Conservation (phyloP, 2,888 invertebrate species). For the Cryptophagus acutangulus region DNA sequence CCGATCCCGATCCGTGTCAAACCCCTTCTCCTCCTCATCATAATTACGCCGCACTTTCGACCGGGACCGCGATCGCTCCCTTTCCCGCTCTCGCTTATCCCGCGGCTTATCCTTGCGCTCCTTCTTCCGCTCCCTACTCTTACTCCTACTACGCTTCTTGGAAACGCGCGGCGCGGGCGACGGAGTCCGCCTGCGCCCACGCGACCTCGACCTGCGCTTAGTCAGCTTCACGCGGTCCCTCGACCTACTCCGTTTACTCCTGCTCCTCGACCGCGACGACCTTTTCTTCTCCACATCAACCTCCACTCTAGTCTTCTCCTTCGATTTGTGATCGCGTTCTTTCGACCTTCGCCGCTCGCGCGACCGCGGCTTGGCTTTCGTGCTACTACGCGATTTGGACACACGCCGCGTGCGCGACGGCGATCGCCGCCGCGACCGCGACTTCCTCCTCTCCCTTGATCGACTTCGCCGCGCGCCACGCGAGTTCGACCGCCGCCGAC, state of each 20-base stretch:
- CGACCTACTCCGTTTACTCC: slow-evolving; percentile 16
- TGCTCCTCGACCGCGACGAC: slow-evolving; percentile 21
- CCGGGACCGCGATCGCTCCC: slow-evolving; percentile 34
- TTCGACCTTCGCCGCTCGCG: slow-evolving; percentile 12
- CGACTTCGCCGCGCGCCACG: slow-evolving; percentile 52
- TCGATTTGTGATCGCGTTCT: slow-evolving; percentile 23
- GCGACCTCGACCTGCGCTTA: slow-evolving; percentile 28
- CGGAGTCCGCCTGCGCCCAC: slow-evolving; percentile 27
- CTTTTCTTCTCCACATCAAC: slow-evolving; percentile 8
- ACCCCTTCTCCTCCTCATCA: slow-evolving; percentile 53
- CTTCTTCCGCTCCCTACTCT: slow-evolving; percentile 41
- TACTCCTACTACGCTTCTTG: slow-evolving; percentile 40
- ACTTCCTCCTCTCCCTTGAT: slow-evolving; percentile 55
- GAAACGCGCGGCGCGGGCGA: slow-evolving; percentile 38
- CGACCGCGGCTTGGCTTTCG: slow-evolving; percentile 40
- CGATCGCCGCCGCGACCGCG: slow-evolving; percentile 43
- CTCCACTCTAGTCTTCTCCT: too few species aligned
- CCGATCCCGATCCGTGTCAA: slow-evolving; percentile 35
- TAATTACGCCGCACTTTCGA: slow-evolving; percentile 50
- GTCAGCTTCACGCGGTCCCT: slow-evolving; percentile 22
- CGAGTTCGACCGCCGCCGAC: slow-evolving; percentile 53
- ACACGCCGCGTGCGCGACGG: slow-evolving; percentile 28
- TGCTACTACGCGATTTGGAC: slow-evolving; percentile 31
- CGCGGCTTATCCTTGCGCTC: slow-evolving; percentile 40
- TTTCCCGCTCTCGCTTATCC: slow-evolving; percentile 34